Base-by-base conservation (phyloP, 2,888 invertebrate species). In the Pheosia gnoma region DNA sequence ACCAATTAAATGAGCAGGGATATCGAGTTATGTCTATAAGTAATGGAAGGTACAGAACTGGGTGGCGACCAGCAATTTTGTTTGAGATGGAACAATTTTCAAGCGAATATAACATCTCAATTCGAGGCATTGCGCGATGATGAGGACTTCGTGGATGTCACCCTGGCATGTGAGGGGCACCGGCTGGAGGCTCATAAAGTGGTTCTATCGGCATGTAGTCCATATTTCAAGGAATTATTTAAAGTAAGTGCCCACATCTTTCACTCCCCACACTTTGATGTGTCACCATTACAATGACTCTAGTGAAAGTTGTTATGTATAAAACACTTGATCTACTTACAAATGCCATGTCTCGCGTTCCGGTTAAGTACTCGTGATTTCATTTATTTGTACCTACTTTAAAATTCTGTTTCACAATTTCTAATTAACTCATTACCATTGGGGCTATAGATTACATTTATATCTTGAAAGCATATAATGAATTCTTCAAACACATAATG, bases 31-130 rank as follows among this genome's bases (percentile, higher is more conserved):
- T 94, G 94, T 94, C 89, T 93, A 93, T 94, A 92, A 94, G 94
- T 94, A 94, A 94, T 94, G 94, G 94, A 94, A 94, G 94, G 94
- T 90, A 90, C 94, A 92, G 94, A 94, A 93, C 93, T 94, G 92
- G 94, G 93, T 89, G 95, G 95, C 89, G 96, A 96, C 94, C 97
- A 97, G 94, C 97, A 97, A 94, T 97, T 97, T 94, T 97, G 97
- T 95, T 95, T 97, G 93, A 95, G 97, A 94, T 97, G 97, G 97
- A 97, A 97, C 94, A 97, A 97, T 95, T 96, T 96, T 94, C 97
- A 97, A 94, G 96, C 96, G 77, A 97, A 97, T 94, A 96, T 97
- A 90, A 96, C 97, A 85, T 96, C 96, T 89, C 97, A 97, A 91
- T 97, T 97, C 94, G 97, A 97, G 94, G 95, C 96, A 84, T 94